Conservation (phyloP, 2,888 invertebrate species). For the Xanthorhoe designata region DNA sequence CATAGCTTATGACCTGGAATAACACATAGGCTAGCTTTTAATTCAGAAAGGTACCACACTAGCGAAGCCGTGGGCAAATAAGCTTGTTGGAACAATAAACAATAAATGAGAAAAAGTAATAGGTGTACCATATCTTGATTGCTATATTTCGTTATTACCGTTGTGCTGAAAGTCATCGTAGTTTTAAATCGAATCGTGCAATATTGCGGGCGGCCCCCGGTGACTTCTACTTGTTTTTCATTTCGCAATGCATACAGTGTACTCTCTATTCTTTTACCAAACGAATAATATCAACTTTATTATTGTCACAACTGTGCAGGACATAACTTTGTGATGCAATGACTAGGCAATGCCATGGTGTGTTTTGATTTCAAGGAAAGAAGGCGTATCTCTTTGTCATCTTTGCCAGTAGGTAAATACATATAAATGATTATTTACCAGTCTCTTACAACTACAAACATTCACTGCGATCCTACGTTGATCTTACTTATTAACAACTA, state of each 20-base stretch:
- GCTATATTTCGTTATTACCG: constrained; percentile 22
- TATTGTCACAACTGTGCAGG: constrained; percentile 41
- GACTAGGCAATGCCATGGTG: neutral
- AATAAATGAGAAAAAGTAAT: constrained; percentile 3
- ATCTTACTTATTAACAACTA: too few relatives aligned
- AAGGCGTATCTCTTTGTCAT: neutral
- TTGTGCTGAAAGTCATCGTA: constrained; percentile 47
- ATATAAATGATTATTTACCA: too few relatives aligned
- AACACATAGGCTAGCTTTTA: too few relatives aligned
- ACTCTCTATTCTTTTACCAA: constrained; percentile 54
- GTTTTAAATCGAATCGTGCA: constrained; percentile 77
- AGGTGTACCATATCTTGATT: constrained; percentile 16
- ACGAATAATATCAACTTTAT: constrained; percentile 62
- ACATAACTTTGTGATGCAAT: constrained; percentile 8
- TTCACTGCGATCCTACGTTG: too few relatives aligned
- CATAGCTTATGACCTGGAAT: too few relatives aligned
- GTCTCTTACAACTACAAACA: too few relatives aligned
- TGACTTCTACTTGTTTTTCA: constrained; percentile 67
- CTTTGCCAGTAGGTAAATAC: too few relatives aligned
- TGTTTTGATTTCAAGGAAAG: neutral
- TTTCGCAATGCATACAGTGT: constrained; percentile 60
- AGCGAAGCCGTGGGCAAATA: too few relatives aligned
- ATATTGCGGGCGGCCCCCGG: constrained; percentile 70
- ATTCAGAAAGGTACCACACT: too few relatives aligned
- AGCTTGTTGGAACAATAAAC: neutral